Evolutionary conservation across 2,797 vertebrate species (phyloP).

Genomic region (Poeciliopsis paucimaculata): DNA sequence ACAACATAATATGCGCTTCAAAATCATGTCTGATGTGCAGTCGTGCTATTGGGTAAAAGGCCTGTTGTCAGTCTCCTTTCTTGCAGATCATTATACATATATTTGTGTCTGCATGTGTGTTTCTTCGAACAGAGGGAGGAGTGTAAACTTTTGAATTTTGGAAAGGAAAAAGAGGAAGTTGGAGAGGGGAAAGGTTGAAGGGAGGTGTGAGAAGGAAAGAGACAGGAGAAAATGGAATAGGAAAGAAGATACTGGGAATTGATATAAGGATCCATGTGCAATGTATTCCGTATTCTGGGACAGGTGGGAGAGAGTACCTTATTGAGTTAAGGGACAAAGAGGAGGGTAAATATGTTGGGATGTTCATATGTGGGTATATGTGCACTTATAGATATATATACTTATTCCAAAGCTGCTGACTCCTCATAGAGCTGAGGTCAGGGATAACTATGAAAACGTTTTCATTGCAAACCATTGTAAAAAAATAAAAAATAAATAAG

Average conservation of each 20-base stretch:
- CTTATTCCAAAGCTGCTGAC: constrained; percentile 50
- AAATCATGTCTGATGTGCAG: background rate
- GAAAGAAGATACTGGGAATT: constrained; percentile 24
- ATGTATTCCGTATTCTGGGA: constrained; percentile 31
- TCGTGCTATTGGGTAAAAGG: background rate
- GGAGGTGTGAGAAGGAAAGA: constrained; percentile 15
- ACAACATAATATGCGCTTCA: background rate
- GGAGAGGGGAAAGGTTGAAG: constrained; percentile 12
- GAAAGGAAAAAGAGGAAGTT: constrained; percentile 13
- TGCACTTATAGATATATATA: constrained; percentile 4
- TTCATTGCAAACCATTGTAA: constrained; percentile 30
- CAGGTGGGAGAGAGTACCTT: constrained; percentile 31
- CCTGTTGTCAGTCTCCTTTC: too few relatives aligned
- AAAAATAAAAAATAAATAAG: background rate
- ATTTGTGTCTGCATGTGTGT: too few relatives aligned
- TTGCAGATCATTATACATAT: too few relatives aligned
- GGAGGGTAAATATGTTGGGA: constrained; percentile 22
- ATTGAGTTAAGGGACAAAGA: constrained; percentile 54
- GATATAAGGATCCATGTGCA: constrained; percentile 16
- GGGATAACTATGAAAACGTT: constrained; percentile 62
- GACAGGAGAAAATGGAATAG: constrained; percentile 25
- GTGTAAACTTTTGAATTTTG: constrained; percentile 12
- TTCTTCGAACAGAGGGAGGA: background rate
- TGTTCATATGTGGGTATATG: constrained; percentile 9
- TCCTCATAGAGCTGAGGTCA: constrained; percentile 67